Conservation (phyloP, 2,113 vertebrate genomes). For the Engystomops pustulosus region DNA sequence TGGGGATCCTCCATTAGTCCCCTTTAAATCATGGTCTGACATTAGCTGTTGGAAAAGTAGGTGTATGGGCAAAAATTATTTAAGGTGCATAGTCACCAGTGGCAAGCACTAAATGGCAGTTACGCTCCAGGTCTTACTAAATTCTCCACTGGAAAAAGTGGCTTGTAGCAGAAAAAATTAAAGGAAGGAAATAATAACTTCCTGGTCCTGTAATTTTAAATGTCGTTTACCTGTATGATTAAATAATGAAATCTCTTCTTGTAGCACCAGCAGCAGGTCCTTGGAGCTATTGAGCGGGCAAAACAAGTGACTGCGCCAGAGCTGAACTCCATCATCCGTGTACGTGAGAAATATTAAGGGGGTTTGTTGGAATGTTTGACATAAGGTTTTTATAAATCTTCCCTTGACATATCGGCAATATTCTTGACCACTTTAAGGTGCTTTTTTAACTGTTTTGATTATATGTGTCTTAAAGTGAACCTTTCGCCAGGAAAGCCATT, state of each 20-base stretch:
- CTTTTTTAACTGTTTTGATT: too few relatives aligned
- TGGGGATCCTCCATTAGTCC: too few relatives aligned
- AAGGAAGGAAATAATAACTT: not conserved
- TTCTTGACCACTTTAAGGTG: too few relatives aligned
- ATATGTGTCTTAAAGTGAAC: too few relatives aligned
- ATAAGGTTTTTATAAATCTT: not conserved
- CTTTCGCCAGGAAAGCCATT: too few relatives aligned
- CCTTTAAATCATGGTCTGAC: too few relatives aligned
- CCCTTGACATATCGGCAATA: not conserved
- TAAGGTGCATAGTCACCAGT: too few relatives aligned
- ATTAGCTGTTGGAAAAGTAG: too few relatives aligned
- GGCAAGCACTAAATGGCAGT: too few relatives aligned
- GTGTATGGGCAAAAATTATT: too few relatives aligned
- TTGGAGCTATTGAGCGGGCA: conserved; percentile 94
- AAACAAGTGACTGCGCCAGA: conserved; percentile 97
- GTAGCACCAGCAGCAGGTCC: conserved; percentile 97
- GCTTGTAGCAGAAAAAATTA: not conserved
- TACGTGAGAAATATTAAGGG: conserved; percentile 68
- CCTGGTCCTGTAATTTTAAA: not conserved
- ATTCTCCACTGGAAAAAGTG: not conserved
- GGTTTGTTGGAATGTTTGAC: not conserved
- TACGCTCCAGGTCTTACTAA: not conserved
- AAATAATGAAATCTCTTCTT: conserved; percentile 11
- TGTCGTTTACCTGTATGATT: not conserved
- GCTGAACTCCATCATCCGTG: conserved; percentile 98